Percentiles rank a stretch among this genome's conserved stretches.
Evolutionary conservation across 2,797 vertebrate species (phyloP).

Genomic region (Hypotaenidia philippensis): DNA sequence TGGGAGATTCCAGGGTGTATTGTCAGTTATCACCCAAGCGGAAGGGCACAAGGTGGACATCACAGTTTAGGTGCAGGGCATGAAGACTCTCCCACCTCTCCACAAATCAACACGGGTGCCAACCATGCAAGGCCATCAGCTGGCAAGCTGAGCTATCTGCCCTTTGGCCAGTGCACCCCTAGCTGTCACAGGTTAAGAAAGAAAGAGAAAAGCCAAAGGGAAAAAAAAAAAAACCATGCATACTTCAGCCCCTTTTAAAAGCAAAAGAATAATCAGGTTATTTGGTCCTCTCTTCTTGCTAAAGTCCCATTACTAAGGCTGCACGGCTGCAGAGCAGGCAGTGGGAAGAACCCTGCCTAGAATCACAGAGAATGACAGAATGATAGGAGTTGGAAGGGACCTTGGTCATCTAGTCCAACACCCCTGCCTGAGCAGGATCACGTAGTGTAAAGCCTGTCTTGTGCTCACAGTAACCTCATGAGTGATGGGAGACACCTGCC

Average conservation of each 20-base stretch:
- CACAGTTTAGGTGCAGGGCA: neutral
- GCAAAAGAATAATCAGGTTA: neutral
- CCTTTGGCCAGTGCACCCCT: neutral
- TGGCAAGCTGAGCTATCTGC: neutral
- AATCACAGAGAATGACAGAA: too few relatives aligned
- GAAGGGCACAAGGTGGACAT: neutral
- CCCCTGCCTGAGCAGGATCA: too few relatives aligned
- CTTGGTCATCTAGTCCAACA: too few relatives aligned
- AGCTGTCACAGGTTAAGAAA: neutral
- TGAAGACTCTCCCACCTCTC: neutral
- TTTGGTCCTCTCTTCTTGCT: neutral
- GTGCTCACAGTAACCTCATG: neutral
- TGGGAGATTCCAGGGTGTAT: neutral
- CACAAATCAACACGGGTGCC: neutral
- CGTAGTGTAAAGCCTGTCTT: neutral
- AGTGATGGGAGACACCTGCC: neutral
- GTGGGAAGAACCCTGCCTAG: neutral
- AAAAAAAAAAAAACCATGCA: neutral
- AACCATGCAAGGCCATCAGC: neutral
- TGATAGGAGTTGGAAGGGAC: too few relatives aligned
- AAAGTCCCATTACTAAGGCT: neutral
- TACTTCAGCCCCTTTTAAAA: neutral
- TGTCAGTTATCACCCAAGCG: neutral
- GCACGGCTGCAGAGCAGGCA: fast-evolving
- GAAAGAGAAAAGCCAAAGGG: neutral